Evolutionary conservation across 2,888 invertebrate genomes (phyloP).

Genomic region (Mamestra brassicae): DNA sequence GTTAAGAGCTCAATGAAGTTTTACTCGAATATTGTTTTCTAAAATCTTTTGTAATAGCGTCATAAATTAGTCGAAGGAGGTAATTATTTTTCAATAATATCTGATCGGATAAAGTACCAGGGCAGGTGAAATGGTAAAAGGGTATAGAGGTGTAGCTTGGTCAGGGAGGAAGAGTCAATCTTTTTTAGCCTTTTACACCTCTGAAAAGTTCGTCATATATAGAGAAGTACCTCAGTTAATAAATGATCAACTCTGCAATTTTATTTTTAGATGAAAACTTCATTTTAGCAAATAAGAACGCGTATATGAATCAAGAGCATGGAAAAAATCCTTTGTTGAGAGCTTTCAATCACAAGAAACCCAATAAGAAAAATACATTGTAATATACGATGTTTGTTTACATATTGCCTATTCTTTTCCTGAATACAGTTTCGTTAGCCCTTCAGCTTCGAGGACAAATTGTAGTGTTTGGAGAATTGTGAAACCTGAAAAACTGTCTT

Average conservation of each 20-base stretch:
- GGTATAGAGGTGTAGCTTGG: too few species aligned
- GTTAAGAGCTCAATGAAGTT: constrained; percentile 10
- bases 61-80: too few species aligned
- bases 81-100: too few species aligned
- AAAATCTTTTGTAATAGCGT: background rate
- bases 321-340: background rate
- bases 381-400: background rate
- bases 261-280: background rate
- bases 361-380: background rate
- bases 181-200: background rate
- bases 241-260: background rate
- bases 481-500: background rate
- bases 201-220: background rate
- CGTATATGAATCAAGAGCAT: background rate
- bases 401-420: background rate
- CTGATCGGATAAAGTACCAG: background rate
- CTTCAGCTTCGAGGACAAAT: background rate
- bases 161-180: too few species aligned
- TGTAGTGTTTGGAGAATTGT: background rate
- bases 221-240: too few species aligned
- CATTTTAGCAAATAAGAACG: background rate
- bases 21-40: background rate
- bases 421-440: background rate
- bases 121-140: too few species aligned
- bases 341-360: background rate